Base-by-base conservation (phyloP, 1,140 invertebrate genomes). In the Drosophila ficusphila region DNA sequence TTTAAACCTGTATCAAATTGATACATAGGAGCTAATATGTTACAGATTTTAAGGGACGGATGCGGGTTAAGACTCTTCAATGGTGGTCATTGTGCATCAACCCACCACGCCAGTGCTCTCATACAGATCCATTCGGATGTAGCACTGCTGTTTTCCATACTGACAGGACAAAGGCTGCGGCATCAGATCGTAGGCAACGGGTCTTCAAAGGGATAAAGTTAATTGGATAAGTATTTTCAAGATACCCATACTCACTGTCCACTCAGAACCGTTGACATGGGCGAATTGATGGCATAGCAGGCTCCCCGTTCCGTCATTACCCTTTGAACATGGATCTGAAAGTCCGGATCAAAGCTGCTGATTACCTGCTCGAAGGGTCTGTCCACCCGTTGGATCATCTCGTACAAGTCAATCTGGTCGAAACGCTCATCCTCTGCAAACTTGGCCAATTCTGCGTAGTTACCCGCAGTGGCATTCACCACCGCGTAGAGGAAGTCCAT, bases 261-360 rank as follows among this genome's bases (percentile, higher is more conserved):
- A 38, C 76, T 68, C 3, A 90, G n/a, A 7, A 90, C 68, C 4
- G 67, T 51, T 1, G 88, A 89, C 70, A 91, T 86, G 34, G 89
- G 77, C 0, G 94, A 94, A 77, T 95, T 95, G 48, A 94, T 93
- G 25, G 93, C 91, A 79, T 95, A 94, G 76, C 94, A 95, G 48
- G 94, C 91, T 11, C 94, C 94, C 51, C 93, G 91, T 78, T 95
- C 95, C 0, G 93, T 94, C 79, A 95, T 93, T 0, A 92, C 92
- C 48, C 91, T 79, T 19, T 92, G 85, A 0, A 94, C 72, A 3
- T 90, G 72, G 0, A 93, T 89, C 2, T 90, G 62, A 47, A 90
- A 90, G 33, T 90, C 92, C 2, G 79, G 54, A 25, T 90, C 89
- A 29, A 90, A 91, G 14, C 86, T 92, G n/a, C 91, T 92, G n/a